A percentile compares a stretch with the other conserved stretches of the same genome.
Evolutionary conservation across 1,140 invertebrate genomes (phyloP).

Genomic region (Drosophila neocordata): DNA sequence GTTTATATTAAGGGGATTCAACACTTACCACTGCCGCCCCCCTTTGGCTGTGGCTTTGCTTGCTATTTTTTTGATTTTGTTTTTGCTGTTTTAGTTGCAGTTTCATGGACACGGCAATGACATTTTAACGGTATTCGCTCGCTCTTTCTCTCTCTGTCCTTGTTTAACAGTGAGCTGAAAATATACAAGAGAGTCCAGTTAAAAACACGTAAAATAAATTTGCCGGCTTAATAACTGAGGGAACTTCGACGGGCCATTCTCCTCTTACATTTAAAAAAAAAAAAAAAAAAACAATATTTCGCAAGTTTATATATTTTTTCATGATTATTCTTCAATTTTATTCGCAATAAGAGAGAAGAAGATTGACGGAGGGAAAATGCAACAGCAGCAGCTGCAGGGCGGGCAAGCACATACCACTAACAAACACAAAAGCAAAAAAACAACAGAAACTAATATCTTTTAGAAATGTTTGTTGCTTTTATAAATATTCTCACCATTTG

Average conservation of each 20-base stretch:
- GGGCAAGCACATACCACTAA: neutral
- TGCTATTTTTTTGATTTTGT: slow-evolving; percentile 4
- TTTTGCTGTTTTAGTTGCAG: neutral
- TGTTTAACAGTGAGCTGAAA: neutral
- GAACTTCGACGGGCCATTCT: neutral
- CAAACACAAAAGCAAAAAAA: slow-evolving; percentile 32
- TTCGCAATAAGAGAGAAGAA: neutral
- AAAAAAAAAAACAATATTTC: neutral
- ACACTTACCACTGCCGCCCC: slow-evolving; percentile 5
- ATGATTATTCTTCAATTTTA: neutral
- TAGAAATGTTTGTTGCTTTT: slow-evolving; percentile 24
- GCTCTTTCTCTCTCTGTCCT: slow-evolving; percentile 1
- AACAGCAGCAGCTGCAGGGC: neutral
- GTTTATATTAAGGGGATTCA: neutral
- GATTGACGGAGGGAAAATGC: neutral
- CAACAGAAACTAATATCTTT: slow-evolving; percentile 12
- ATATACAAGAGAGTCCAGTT: neutral
- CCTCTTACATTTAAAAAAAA: neutral
- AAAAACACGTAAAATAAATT: neutral
- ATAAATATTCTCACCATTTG: slow-evolving; percentile 9
- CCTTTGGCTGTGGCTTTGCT: slow-evolving; percentile 24
- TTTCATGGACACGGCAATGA: slow-evolving; percentile 17
- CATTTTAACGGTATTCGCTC: slow-evolving; percentile 17
- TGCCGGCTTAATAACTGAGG: neutral
- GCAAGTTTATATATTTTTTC: neutral